Evolutionary conservation across 2,797 vertebrate species (phyloP), one percentile per base, ranked within the genome.

Genomic region (Coreius guichenoti): DNA sequence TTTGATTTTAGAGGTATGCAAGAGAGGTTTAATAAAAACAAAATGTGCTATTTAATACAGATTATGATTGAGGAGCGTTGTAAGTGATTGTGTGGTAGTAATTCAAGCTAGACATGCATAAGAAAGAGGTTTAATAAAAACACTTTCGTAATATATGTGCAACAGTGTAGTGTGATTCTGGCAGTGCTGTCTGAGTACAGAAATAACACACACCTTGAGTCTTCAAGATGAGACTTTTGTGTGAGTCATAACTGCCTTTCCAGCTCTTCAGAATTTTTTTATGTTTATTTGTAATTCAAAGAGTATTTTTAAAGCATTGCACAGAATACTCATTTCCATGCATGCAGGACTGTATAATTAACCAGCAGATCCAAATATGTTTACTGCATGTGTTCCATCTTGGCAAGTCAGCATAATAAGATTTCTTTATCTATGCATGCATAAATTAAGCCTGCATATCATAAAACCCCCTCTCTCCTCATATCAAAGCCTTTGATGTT

Each of bases 401-500:
- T 78, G 31, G 17, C 21, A 58, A 82, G 58, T 78, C 26, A 33
- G 36, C 63, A 67, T 84, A 70, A 70, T 61, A 51, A 58, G 83
- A 47, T 79, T 36, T 78, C 26, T 61, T 79, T 79, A 47, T 61
- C 26, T n/a, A 26, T 84, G 83, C 47, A 31, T 17, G 63, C 63
- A 84, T 84, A 84, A 56, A 84, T 84, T 70, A 79, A 78, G 29
- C 26, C 39, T 47, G 75, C 26, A 67, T 68, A 56, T 77, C 45
- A 67, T 84, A 69, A 58, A 16, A 19, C 36, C n/a, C 47, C 49
- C 65, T 47, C 36, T 33, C 63, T 13, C 49, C 14, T 56, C 65
- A 23, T 58, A 84, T 78, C 65, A 23, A 75, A 54, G 14, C 7
- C 74, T 77, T 84, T 84, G 83, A 84, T 84, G 75, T 84, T 43